These are phyloP conservation scores for Tribolium madens DNA, from an alignment of 1,140 invertebrate genomes.

Conservation along the genomic window DNA sequence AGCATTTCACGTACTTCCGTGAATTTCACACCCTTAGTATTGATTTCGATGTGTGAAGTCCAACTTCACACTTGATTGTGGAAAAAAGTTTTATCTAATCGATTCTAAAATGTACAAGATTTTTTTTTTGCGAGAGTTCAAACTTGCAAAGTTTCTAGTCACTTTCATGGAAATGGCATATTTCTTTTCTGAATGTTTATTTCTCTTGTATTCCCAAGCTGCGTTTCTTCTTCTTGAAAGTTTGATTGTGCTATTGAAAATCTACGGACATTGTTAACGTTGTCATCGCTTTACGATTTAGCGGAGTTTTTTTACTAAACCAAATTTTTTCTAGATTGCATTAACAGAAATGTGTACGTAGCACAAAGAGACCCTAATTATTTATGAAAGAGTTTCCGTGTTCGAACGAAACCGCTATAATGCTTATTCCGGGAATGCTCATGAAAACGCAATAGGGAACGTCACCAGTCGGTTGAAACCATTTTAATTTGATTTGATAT, in stretches of 20 bases:
- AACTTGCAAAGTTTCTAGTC: neutral
- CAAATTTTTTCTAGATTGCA: no score
- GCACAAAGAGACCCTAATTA: slow-evolving; percentile 42
- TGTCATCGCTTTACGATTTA: neutral
- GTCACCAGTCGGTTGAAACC: neutral
- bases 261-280: slow-evolving; percentile 23
- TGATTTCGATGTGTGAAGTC: no score
- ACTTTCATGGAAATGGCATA: slow-evolving; percentile 19
- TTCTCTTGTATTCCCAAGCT: slow-evolving; percentile 6
- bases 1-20: no score
- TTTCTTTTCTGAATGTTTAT: slow-evolving; percentile 32
- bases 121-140: no score
- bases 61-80: no score
- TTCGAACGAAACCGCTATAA: slow-evolving; percentile 34
- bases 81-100: no score
- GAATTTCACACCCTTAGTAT: no score
- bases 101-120: no score
- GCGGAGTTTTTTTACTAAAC: neutral
- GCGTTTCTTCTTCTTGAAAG: slow-evolving; percentile 28
- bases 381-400: slow-evolving; percentile 47
- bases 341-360: slow-evolving; percentile 22
- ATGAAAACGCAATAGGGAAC: slow-evolving; percentile 30
- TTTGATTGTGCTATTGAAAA: slow-evolving; percentile 26
- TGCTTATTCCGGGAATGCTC: slow-evolving; percentile 34
- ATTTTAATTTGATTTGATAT: slow-evolving; percentile 6